phyloP scores from a whole-genome alignment of 2,888 invertebrate genomes.

The Apotomis betuletana region DNA sequence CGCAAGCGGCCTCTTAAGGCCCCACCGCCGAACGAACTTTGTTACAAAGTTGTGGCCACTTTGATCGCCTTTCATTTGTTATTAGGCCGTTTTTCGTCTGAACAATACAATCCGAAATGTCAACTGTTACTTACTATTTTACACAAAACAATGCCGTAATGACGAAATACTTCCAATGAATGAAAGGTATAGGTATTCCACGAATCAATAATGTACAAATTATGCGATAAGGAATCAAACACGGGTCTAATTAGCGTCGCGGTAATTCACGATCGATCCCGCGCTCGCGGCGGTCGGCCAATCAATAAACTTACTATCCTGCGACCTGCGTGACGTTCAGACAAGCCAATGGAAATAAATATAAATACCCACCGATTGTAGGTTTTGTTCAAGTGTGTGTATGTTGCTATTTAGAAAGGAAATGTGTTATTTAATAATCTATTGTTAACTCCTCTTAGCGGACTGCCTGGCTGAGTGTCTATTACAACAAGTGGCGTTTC shows the following conservation, averaged over 20 bases:
- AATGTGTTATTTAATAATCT: neutral
- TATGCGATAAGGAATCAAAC: slow-evolving; percentile 44
- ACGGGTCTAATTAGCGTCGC: slow-evolving; percentile 46
- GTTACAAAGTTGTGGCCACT: slow-evolving; percentile 14
- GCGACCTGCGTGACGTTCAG: neutral
- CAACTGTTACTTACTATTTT: neutral
- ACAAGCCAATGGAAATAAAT: no score
- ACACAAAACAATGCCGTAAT: neutral
- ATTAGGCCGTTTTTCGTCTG: neutral
- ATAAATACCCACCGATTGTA: no score
- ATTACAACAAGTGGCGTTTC: no score
- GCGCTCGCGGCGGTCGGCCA: slow-evolving; percentile 1
- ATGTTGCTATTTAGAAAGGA: neutral
- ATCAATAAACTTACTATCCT: slow-evolving; percentile 18
- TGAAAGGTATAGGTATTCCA: slow-evolving; percentile 14
- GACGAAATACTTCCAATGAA: slow-evolving; percentile 1
- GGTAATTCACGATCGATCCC: slow-evolving; percentile 45
- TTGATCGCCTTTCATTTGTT: slow-evolving; percentile 4
- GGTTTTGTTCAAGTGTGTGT: no score
- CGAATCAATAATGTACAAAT: slow-evolving; percentile 27
- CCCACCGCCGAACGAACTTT: slow-evolving; percentile 18
- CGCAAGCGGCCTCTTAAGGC: slow-evolving; percentile 49
- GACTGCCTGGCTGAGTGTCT: no score
- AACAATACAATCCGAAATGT: neutral
- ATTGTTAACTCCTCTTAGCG: no score